These are phyloP conservation scores for Myocastor coypus DNA, from an alignment of 2,113 vertebrate genomes.

Conservation along the genomic window DNA sequence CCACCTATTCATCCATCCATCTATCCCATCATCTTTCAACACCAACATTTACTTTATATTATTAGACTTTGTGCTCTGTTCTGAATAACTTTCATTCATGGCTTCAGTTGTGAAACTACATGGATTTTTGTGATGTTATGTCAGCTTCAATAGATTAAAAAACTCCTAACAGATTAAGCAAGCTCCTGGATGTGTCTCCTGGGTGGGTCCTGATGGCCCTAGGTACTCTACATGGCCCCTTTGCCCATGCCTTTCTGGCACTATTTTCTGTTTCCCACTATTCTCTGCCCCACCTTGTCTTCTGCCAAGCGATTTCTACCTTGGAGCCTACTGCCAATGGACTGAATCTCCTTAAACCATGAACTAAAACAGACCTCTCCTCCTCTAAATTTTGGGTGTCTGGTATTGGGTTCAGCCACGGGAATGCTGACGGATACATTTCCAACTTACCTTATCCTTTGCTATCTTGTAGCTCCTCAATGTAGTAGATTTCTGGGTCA, in stretches of 20 bases:
- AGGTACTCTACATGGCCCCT: background rate
- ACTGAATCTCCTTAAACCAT: background rate
- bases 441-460: background rate
- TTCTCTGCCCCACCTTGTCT: background rate
- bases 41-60: background rate
- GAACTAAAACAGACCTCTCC: background rate
- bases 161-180: background rate
- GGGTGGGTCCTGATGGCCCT: background rate
- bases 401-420: background rate
- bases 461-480: background rate
- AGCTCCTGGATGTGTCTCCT: background rate
- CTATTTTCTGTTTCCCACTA: background rate
- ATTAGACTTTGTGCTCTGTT: background rate
- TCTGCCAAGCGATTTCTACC: background rate
- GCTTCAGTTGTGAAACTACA: background rate
- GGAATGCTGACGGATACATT: background rate
- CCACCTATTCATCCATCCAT: background rate
- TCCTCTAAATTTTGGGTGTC: background rate
- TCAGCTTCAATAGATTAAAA: background rate
- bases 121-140: background rate
- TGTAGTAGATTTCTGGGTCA: slow-evolving; percentile 8
- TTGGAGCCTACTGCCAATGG: background rate
- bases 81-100: background rate
- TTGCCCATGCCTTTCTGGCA: background rate
- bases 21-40: background rate